Conservation (phyloP, 2,888 invertebrate genomes). For the Acleris literana region DNA sequence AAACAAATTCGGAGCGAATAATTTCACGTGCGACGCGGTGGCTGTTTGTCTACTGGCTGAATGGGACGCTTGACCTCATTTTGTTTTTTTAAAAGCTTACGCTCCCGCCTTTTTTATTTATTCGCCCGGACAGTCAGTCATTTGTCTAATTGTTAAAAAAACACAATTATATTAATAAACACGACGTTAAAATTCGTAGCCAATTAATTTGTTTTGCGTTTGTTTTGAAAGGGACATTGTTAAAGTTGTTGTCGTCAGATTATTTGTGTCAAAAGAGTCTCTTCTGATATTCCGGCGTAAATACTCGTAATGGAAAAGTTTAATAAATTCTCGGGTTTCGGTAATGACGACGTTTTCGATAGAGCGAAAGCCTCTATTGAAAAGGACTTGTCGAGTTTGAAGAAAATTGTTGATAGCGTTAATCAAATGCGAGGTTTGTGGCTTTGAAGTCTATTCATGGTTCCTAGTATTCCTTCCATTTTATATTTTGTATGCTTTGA, state of each 20-base stretch:
- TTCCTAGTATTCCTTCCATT: background rate
- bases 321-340: conserved; percentile 44
- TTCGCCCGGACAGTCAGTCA: conserved; percentile 21
- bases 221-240: conserved; percentile 19
- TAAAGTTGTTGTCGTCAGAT: conserved; percentile 20
- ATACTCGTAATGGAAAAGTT: conserved; percentile 45
- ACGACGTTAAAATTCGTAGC: conserved; percentile 4
- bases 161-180: conserved; percentile 29
- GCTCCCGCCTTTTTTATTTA: conserved; percentile 44
- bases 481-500: background rate
- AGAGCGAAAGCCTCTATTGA: conserved; percentile 56
- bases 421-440: conserved; percentile 69
- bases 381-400: conserved; percentile 61
- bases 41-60: conserved; percentile 51
- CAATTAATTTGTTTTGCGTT: conserved; percentile 23
- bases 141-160: conserved; percentile 32
- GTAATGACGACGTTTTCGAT: conserved; percentile 57
- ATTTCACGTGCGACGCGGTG: conserved; percentile 31
- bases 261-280: conserved; percentile 25
- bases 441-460: background rate
- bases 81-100: conserved; percentile 49
- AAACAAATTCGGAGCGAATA: conserved; percentile 36
- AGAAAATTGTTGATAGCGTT: conserved; percentile 63
- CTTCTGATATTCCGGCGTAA: conserved; percentile 18
- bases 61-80: conserved; percentile 56